These are phyloP conservation scores for Remorina albescens DNA, from an alignment of 2,797 vertebrate species.

Conservation along the genomic window DNA sequence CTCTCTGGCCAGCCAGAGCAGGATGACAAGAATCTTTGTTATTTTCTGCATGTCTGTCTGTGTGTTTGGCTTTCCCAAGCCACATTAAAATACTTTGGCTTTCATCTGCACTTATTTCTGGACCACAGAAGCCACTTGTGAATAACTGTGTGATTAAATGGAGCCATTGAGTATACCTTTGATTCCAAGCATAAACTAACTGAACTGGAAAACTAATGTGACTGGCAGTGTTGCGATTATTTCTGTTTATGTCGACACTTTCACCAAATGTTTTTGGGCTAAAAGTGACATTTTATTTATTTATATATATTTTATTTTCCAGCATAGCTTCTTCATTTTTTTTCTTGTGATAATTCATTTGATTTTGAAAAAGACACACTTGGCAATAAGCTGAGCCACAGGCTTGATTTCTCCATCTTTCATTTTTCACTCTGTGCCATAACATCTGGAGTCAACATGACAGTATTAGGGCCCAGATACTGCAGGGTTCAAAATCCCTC, in stretches of 20 bases:
- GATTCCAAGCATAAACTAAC: background rate
- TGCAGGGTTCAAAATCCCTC: constrained; percentile 72
- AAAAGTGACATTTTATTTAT: too few relatives aligned
- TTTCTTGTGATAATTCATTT: constrained; percentile 15
- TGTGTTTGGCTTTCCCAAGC: background rate
- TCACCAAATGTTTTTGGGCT: background rate
- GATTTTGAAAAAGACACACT: constrained; percentile 11
- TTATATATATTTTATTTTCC: background rate
- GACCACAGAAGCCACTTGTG: constrained; percentile 27
- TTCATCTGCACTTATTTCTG: background rate
- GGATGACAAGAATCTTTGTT: background rate
- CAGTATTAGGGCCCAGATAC: constrained; percentile 71
- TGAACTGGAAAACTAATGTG: background rate
- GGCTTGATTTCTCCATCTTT: background rate
- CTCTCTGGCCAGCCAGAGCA: background rate
- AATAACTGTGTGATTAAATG: constrained; percentile 33
- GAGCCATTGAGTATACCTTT: background rate
- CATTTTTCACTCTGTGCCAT: constrained; percentile 27
- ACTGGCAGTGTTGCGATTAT: background rate
- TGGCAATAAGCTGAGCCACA: constrained; percentile 28
- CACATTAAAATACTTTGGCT: background rate
- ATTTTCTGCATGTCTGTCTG: background rate
- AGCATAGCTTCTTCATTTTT: background rate
- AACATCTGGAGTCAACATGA: constrained; percentile 83
- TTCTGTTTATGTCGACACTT: background rate